Percentiles rank a stretch among this genome's conserved stretches.
Conservation (phyloP, 2,113 vertebrate genomes). For the Pollachius pollachius region DNA sequence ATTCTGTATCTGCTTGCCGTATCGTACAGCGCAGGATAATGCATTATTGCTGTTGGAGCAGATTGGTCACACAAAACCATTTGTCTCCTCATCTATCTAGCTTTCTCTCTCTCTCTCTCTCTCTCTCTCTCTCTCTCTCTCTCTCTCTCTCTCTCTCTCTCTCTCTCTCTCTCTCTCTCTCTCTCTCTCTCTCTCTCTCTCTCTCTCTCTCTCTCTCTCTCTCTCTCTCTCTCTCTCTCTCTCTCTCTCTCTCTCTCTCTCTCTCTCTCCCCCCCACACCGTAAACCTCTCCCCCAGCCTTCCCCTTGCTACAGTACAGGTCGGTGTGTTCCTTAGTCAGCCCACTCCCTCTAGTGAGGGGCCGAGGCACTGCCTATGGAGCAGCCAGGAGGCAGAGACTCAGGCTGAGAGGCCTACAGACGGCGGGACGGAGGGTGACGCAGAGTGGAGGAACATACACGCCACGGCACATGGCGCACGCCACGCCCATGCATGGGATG, state of each 20-base stretch:
- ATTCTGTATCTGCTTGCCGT: too few relatives aligned
- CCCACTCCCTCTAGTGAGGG: constrained; percentile 76
- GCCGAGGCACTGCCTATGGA: constrained; percentile 62
- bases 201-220: neutral
- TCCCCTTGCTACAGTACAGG: neutral
- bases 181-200: neutral
- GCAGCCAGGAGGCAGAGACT: constrained; percentile 26
- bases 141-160: neutral
- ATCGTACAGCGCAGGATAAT: too few relatives aligned
- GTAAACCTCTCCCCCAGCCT: constrained; percentile 12
- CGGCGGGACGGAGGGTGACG: neutral
- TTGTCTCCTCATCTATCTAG: neutral
- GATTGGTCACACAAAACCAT: neutral
- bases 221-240: constrained; percentile 27
- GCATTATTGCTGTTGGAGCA: too few relatives aligned
- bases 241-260: constrained; percentile 21
- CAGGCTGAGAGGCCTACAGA: too few relatives aligned
- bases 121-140: neutral
- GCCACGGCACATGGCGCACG: too few relatives aligned
- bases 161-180: neutral
- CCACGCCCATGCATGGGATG: constrained; percentile 27
- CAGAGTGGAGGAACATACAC: constrained; percentile 1
- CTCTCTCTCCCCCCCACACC: neutral
- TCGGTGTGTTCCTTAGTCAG: constrained; percentile 53
- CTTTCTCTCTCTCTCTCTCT: neutral